These are phyloP conservation scores for Danio tinwini DNA, from an alignment of 2,797 vertebrate species.

Conservation along the genomic window DNA sequence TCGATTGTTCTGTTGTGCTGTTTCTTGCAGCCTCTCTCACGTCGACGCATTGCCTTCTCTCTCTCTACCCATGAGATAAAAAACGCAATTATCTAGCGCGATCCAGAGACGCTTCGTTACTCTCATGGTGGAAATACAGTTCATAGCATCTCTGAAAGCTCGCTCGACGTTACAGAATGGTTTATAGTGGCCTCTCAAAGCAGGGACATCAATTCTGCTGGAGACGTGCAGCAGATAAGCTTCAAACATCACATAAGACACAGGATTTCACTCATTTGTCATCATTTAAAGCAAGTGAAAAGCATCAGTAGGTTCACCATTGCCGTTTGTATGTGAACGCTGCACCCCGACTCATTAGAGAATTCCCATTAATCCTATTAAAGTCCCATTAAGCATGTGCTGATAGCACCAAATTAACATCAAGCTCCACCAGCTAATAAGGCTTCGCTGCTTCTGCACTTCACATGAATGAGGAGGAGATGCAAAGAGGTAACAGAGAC, in stretches of 20 bases:
- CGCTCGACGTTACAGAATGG: conserved; percentile 20
- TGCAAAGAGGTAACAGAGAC: conserved; percentile 50
- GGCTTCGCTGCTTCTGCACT: conserved; percentile 61
- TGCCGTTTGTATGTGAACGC: conserved; percentile 57
- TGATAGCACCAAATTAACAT: conserved; percentile 77
- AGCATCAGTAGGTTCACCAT: conserved; percentile 54
- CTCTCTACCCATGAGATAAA: conserved; percentile 39
- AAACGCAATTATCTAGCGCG: conserved; percentile 41
- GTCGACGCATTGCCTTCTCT: conserved; percentile 9
- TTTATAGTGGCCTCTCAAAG: conserved; percentile 11
- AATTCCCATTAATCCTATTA: conserved; percentile 80
- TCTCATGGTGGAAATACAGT: conserved; percentile 41
- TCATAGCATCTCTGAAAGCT: conserved; percentile 42
- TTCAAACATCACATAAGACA: not conserved
- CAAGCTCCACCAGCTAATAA: conserved; percentile 74
- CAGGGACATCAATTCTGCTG: not conserved
- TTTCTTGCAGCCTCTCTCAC: conserved; percentile 34
- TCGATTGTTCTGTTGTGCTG: conserved; percentile 31
- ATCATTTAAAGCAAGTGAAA: conserved; percentile 33
- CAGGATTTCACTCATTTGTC: conserved; percentile 15
- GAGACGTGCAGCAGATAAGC: not conserved
- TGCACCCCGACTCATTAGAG: conserved; percentile 72
- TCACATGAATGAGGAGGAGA: conserved; percentile 63
- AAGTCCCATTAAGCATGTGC: conserved; percentile 79
- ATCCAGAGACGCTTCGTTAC: conserved; percentile 34